Conservation (phyloP, 2,888 invertebrate species). For the Chloromyia formosa region DNA sequence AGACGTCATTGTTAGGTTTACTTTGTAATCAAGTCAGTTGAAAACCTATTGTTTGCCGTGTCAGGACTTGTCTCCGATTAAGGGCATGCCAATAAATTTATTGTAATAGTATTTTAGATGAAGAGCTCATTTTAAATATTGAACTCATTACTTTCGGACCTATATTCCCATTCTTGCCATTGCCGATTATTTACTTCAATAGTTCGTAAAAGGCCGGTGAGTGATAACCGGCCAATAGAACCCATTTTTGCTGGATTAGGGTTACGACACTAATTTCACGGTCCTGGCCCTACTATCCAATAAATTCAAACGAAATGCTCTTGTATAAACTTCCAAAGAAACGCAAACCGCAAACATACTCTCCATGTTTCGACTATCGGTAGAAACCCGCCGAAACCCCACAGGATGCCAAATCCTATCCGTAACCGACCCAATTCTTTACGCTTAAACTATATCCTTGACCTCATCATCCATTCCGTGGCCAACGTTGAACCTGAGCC, state of each 20-base stretch:
- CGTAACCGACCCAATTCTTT: slow-evolving; percentile 17
- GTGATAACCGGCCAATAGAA: too few relatives aligned
- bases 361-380: background rate
- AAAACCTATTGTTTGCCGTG: background rate
- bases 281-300: too few relatives aligned
- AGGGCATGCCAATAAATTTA: too few relatives aligned
- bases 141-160: too few relatives aligned
- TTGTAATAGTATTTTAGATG: too few relatives aligned
- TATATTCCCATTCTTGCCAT: too few relatives aligned
- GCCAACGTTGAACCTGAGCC: slow-evolving; percentile 7
- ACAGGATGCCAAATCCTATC: background rate
- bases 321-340: background rate
- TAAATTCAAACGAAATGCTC: too few relatives aligned
- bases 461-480: slow-evolving; percentile 22
- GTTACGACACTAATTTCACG: too few relatives aligned
- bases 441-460: slow-evolving; percentile 16
- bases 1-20: slow-evolving; percentile 31
- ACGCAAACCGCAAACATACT: slow-evolving; percentile 4
- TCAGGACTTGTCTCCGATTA: background rate
- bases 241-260: too few relatives aligned
- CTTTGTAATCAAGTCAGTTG: slow-evolving; percentile 16
- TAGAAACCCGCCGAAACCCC: background rate
- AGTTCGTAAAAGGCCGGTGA: too few relatives aligned
- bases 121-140: too few relatives aligned
- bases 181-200: too few relatives aligned